Conservation (phyloP, 2,113 vertebrate species). For the Anseranas semipalmata region DNA sequence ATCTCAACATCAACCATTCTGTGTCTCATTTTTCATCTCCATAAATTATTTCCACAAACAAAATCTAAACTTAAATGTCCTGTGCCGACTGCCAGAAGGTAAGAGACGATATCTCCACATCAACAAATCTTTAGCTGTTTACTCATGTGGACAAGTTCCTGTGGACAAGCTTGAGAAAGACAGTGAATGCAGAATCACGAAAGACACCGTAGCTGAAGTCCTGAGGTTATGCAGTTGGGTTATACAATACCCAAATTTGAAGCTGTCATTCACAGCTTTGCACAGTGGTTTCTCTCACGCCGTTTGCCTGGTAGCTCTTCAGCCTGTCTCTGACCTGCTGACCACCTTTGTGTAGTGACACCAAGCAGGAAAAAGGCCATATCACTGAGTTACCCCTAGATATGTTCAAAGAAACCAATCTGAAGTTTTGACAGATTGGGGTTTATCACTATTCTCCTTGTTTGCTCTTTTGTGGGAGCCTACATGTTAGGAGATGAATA, state of each 20-base stretch:
- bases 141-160: not conserved
- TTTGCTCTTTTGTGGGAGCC: not conserved
- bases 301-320: not conserved
- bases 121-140: not conserved
- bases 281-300: not conserved
- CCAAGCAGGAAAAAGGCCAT: not conserved
- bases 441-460: not conserved
- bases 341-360: not conserved
- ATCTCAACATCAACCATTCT: not conserved
- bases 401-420: not conserved
- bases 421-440: not conserved
- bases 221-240: not conserved
- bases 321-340: not conserved
- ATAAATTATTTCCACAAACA: not conserved
- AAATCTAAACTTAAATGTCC: not conserved
- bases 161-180: not conserved
- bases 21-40: not conserved
- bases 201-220: rapidly evolving
- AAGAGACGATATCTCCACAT: not conserved
- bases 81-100: not conserved
- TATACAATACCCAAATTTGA: not conserved
- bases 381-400: not conserved
- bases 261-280: not conserved
- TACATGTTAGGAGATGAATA: not conserved
- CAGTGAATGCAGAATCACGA: not conserved